phyloP scores from a whole-genome alignment of 1,140 invertebrate species.

The Oedothorax gibbosus region DNA sequence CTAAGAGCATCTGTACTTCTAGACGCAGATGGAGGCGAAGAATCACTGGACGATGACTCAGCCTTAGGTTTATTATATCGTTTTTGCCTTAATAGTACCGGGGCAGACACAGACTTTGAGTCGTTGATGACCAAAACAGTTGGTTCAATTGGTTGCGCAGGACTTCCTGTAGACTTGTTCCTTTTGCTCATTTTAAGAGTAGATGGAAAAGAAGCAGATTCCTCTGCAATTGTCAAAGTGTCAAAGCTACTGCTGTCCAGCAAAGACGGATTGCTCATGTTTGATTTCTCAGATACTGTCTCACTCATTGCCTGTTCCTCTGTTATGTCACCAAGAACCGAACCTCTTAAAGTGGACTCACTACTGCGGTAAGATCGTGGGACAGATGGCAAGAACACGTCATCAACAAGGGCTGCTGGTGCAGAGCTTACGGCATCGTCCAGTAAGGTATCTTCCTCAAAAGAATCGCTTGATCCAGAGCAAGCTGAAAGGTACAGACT shows the following conservation, averaged over 20 bases:
- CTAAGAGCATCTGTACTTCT: conserved; percentile 18
- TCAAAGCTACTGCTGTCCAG: conserved; percentile 24
- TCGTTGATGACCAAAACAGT: conserved; percentile 54
- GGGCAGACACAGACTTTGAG: conserved; percentile 45
- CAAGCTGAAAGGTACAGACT: conserved; percentile 56
- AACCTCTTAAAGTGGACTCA: conserved; percentile 29
- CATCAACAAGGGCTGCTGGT: not conserved
- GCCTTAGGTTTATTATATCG: not conserved
- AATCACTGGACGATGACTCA: conserved; percentile 54
- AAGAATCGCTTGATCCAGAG: conserved; percentile 50
- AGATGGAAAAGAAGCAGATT: conserved; percentile 39
- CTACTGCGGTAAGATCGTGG: conserved; percentile 10
- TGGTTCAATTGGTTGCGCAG: conserved; percentile 48
- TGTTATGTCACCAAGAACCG: conserved; percentile 35
- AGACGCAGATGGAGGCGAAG: conserved; percentile 29
- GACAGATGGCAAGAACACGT: not conserved
- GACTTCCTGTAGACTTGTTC: conserved; percentile 23
- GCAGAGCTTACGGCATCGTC: not conserved
- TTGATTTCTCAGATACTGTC: conserved; percentile 29
- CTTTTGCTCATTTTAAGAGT: conserved; percentile 42
- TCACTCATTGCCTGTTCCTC: conserved; percentile 48
- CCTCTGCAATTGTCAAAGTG: not conserved
- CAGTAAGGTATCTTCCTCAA: conserved; percentile 32
- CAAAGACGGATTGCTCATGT: conserved; percentile 23
- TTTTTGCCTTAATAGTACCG: conserved; percentile 47